Evolutionary conservation across 2,113 vertebrate genomes (phyloP).

Genomic region (Fulica atra): DNA sequence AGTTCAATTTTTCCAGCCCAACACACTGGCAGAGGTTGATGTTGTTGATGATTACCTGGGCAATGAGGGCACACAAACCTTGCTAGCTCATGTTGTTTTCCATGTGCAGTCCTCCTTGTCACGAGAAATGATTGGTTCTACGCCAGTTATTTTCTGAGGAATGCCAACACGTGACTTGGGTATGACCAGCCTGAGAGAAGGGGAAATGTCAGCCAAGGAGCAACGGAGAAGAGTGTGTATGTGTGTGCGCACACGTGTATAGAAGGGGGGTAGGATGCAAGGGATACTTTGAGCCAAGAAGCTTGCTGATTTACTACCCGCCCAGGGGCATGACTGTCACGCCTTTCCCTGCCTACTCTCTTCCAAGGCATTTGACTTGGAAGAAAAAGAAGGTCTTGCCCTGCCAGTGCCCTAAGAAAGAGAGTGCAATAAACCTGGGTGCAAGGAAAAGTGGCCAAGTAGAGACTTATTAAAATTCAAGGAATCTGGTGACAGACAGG

Average conservation of each 20-base stretch:
- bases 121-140: not conserved
- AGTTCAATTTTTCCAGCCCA: not conserved
- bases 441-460: not conserved
- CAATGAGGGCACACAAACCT: not conserved
- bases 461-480: not conserved
- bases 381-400: not conserved
- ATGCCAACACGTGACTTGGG: not conserved
- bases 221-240: not conserved
- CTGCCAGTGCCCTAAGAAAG: not conserved
- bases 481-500: not conserved
- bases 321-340: not conserved
- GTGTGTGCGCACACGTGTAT: not conserved
- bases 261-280: rapidly evolving
- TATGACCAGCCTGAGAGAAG: not conserved
- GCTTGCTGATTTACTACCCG: not conserved
- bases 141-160: not conserved
- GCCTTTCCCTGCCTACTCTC: not conserved
- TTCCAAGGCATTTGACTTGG: not conserved
- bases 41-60: constrained; percentile 14
- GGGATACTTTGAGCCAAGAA: not conserved
- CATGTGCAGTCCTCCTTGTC: not conserved
- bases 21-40: not conserved
- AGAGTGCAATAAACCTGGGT: not conserved
- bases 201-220: not conserved
- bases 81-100: not conserved